These are phyloP conservation scores for Thereuonema tuberculata DNA, from an alignment of 1,140 invertebrate species.

Conservation along the genomic window DNA sequence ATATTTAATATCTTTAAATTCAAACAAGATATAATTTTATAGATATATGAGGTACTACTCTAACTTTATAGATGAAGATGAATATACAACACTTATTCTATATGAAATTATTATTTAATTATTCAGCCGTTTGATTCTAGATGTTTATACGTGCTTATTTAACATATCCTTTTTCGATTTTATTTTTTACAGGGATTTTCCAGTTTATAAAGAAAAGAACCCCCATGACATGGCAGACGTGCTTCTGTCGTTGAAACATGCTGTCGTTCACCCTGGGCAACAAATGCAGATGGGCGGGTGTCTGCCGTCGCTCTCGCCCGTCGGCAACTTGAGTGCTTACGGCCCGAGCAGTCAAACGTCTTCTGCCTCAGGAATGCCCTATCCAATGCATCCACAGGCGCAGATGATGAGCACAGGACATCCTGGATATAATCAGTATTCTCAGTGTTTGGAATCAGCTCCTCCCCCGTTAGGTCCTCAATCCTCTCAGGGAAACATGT, in stretches of 20 bases:
- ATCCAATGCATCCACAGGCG: conserved; percentile 6
- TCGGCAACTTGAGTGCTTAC: conserved; percentile 4
- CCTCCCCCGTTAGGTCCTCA: conserved; percentile 18
- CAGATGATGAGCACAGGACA: not conserved
- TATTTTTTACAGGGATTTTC: conserved; percentile 28
- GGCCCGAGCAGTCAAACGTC: conserved; percentile 9
- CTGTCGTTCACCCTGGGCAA: conserved; percentile 62
- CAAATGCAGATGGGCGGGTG: conserved; percentile 22
- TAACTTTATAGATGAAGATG: too few species aligned
- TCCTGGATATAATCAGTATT: not conserved
- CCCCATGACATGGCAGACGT: conserved; percentile 62
- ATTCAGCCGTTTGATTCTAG: too few species aligned
- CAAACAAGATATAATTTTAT: too few species aligned
- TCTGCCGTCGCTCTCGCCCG: conserved; percentile 16
- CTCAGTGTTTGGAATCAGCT: not conserved
- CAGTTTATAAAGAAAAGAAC: conserved; percentile 28
- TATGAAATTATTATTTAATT: too few species aligned
- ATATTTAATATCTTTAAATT: too few species aligned
- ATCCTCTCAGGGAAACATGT: conserved; percentile 25
- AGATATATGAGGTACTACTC: too few species aligned
- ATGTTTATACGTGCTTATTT: too few species aligned
- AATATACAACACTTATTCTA: too few species aligned
- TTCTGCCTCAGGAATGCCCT: conserved; percentile 7
- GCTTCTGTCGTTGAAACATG: conserved; percentile 68
- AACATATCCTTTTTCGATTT: too few species aligned